These are phyloP conservation scores for Tenebrosternarchus preto DNA, from an alignment of 2,113 vertebrate species.

Conservation along the genomic window DNA sequence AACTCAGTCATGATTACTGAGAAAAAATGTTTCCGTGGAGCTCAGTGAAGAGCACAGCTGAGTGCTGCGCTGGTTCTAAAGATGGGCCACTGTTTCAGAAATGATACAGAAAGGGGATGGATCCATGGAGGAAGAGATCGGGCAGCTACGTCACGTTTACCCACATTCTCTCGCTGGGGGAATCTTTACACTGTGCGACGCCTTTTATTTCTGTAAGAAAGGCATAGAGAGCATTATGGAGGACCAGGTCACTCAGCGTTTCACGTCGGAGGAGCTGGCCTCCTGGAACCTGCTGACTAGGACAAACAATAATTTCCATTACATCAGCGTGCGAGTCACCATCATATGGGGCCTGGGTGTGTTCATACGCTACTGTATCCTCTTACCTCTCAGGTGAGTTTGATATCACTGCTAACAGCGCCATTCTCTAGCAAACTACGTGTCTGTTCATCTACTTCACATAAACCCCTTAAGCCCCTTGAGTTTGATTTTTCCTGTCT, in stretches of 20 bases:
- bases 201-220: slow-evolving; percentile 89
- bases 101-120: slow-evolving; percentile 86
- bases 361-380: slow-evolving; percentile 84
- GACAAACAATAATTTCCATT: slow-evolving; percentile 91
- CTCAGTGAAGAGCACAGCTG: neutral
- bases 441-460: neutral
- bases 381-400: slow-evolving; percentile 88
- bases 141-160: slow-evolving; percentile 66
- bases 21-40: neutral
- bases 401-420: neutral
- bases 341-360: slow-evolving; percentile 90
- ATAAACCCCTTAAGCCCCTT: too few relatives aligned
- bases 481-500: neutral
- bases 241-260: slow-evolving; percentile 92
- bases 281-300: slow-evolving; percentile 98
- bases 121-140: slow-evolving; percentile 87
- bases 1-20: neutral
- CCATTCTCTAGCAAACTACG: neutral
- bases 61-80: neutral
- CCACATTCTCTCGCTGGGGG: slow-evolving; percentile 54
- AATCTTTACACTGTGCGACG: slow-evolving; percentile 85
- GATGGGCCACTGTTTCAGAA: slow-evolving; percentile 68
- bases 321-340: slow-evolving; percentile 88
- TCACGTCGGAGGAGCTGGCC: slow-evolving; percentile 93
- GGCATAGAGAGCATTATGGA: slow-evolving; percentile 92